Evolutionary conservation across 2,113 vertebrate genomes (phyloP).

Genomic region (Myiozetetes cayanensis): DNA sequence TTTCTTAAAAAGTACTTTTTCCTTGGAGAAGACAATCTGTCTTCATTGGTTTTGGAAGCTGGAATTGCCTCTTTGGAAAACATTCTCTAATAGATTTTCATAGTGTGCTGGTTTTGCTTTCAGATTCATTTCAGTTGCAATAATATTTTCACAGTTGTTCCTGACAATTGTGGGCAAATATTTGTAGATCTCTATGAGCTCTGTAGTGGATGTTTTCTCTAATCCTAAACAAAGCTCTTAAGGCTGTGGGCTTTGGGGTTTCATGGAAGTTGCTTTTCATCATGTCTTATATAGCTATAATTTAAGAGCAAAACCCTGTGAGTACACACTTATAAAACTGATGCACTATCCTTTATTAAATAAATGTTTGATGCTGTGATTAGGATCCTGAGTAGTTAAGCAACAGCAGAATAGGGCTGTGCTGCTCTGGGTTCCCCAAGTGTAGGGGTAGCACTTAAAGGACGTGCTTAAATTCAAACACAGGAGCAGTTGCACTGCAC

Average conservation of each 20-base stretch:
- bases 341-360: neutral
- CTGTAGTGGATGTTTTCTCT: neutral
- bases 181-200: neutral
- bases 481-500: neutral
- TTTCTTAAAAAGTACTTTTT: neutral
- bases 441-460: neutral
- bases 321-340: neutral
- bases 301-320: neutral
- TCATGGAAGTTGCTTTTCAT: neutral
- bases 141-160: conserved; percentile 33
- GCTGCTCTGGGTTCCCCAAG: neutral
- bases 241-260: neutral
- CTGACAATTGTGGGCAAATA: neutral
- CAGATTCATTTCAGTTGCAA: neutral
- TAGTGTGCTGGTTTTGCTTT: neutral
- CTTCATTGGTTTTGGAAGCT: neutral
- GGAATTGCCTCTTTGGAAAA: neutral
- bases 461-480: neutral
- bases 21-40: neutral
- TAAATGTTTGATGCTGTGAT: neutral
- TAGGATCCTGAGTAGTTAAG: neutral
- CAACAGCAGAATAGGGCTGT: neutral
- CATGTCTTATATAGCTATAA: neutral
- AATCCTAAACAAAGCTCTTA: conserved; percentile 33
- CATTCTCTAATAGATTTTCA: neutral